Conservation (phyloP, 1,140 invertebrate genomes). For the Macrobrachium nipponense region DNA sequence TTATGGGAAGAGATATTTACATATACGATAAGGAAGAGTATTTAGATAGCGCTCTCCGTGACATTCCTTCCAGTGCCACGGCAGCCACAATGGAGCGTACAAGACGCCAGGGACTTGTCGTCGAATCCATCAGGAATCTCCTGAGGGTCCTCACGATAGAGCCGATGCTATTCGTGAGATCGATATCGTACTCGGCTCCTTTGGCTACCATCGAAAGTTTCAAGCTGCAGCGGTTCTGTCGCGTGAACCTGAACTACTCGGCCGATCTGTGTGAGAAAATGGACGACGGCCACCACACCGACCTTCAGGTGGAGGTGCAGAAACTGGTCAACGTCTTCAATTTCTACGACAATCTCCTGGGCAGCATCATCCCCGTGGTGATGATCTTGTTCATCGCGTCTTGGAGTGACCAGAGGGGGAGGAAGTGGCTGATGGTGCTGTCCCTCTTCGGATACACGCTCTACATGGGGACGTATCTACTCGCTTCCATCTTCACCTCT, state of each 20-base stretch:
- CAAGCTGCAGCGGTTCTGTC: slow-evolving; percentile 22
- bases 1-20: too few species aligned
- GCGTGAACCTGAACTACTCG: not conserved
- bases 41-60: too few species aligned
- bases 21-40: too few species aligned
- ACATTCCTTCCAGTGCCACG: too few species aligned
- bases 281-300: slow-evolving; percentile 23
- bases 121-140: too few species aligned
- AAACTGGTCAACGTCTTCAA: slow-evolving; percentile 12
- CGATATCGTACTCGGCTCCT: too few species aligned
- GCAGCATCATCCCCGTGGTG: not conserved
- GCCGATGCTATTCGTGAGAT: too few species aligned
- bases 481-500: slow-evolving; percentile 7
- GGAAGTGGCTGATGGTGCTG: not conserved
- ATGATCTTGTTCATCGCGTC: slow-evolving; percentile 22
- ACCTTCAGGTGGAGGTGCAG: slow-evolving; percentile 7
- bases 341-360: slow-evolving; percentile 1
- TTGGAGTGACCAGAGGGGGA: slow-evolving; percentile 32
- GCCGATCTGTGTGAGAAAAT: not conserved
- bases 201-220: not conserved
- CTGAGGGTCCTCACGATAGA: too few species aligned
- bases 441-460: slow-evolving; percentile 14
- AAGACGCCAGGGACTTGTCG: too few species aligned
- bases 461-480: not conserved
- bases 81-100: too few species aligned